phyloP scores from a whole-genome alignment of 2,113 vertebrate species.

The Ovis canadensis region DNA sequence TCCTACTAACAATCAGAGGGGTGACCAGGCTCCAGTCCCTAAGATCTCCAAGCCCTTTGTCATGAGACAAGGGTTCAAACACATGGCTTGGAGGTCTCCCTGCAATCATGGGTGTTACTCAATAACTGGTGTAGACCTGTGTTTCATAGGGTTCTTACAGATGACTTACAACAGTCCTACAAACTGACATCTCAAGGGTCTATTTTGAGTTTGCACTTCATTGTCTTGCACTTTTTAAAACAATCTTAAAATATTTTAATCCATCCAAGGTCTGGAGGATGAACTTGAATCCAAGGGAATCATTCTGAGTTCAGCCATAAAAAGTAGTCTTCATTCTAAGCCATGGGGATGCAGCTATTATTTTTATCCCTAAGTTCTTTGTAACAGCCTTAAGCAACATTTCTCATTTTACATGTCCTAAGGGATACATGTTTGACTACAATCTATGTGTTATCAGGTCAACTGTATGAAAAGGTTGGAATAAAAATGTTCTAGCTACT shows the following conservation, averaged over 20 bases:
- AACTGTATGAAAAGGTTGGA: background rate
- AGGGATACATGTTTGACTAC: background rate
- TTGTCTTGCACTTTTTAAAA: background rate
- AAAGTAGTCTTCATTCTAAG: background rate
- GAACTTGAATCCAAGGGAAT: background rate
- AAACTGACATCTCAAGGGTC: background rate
- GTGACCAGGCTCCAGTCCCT: background rate
- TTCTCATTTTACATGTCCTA: fast-evolving
- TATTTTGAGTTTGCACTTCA: background rate
- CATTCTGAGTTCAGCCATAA: background rate
- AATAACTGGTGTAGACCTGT: background rate
- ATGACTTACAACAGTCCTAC: background rate
- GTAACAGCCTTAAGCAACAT: background rate
- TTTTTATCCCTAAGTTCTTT: background rate
- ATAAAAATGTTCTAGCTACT: fast-evolving
- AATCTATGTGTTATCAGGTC: background rate
- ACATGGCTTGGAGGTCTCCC: background rate
- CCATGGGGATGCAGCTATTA: background rate
- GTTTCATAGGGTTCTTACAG: background rate
- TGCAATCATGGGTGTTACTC: fast-evolving
- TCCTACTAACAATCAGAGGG: background rate
- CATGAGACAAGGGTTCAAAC: background rate
- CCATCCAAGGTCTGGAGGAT: background rate
- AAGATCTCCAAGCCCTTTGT: background rate
- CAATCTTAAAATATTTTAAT: background rate